Evolutionary conservation across 2,113 vertebrate species (phyloP).

Genomic region (Nerophis lumbriciformis): DNA sequence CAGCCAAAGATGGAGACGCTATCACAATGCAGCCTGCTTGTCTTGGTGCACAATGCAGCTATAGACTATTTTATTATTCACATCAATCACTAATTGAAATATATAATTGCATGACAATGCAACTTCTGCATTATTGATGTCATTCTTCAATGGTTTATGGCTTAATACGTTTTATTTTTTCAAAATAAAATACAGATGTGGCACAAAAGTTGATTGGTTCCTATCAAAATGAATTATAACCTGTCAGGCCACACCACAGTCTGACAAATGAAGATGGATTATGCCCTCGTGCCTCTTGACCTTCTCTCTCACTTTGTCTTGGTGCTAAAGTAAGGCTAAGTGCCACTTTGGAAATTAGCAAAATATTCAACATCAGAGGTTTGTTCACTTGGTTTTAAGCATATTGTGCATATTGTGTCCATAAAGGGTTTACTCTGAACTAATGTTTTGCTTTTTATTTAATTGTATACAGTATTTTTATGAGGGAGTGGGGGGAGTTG

Average conservation of each 20-base stretch:
- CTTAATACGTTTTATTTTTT: neutral
- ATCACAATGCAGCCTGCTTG: conserved; percentile 16
- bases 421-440: no score
- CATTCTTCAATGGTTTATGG: neutral
- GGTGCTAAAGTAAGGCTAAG: neutral
- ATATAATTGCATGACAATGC: neutral
- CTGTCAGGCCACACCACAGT: neutral
- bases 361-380: no score
- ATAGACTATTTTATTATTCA: neutral
- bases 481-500: no score
- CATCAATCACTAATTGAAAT: neutral
- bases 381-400: no score
- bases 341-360: neutral
- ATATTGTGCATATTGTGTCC: no score
- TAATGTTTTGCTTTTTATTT: no score
- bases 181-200: neutral
- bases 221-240: neutral
- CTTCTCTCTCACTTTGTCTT: conserved; percentile 3
- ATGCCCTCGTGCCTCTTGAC: neutral
- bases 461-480: no score
- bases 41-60: neutral
- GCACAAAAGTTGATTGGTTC: conserved; percentile 1
- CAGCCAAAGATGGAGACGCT: conserved; percentile 45
- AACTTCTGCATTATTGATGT: neutral
- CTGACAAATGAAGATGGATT: conserved; percentile 1